Evolutionary conservation across 30 jellyfish, hydroid and myxozoan species (phyloP).

Genomic region (Catostylus mosaicus): DNA sequence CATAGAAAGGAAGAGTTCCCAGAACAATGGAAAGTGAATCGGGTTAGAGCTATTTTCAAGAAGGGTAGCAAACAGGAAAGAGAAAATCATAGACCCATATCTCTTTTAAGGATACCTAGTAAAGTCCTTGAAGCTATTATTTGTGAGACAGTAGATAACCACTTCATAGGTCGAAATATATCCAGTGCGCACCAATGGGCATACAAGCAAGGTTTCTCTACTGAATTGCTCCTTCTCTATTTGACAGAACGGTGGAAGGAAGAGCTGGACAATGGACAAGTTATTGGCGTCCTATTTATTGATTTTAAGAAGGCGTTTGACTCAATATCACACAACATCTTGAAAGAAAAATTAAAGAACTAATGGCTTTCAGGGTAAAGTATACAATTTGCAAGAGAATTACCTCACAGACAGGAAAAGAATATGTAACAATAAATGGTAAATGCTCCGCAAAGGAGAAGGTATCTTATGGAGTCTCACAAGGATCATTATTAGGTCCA

Average conservation of each 20-base stretch:
- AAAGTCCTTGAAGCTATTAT: conserved; percentile 42
- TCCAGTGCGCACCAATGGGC: conserved; percentile 43
- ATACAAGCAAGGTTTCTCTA: conserved; percentile 25
- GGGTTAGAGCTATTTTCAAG: conserved; percentile 44
- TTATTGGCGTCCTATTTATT: conserved; percentile 25
- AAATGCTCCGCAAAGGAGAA: conserved; percentile 7
- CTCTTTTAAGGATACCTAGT: conserved; percentile 51
- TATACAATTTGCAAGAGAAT: conserved; percentile 8
- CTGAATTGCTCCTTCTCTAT: conserved; percentile 8
- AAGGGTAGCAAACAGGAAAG: conserved; percentile 8
- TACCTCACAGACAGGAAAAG: conserved; percentile 37
- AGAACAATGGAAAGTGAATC: conserved; percentile 30
- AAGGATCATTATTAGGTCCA: conserved; percentile 51
- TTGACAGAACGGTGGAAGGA: conserved; percentile 11
- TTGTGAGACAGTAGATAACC: conserved; percentile 44
- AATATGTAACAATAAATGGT: conserved; percentile 34
- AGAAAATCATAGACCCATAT: conserved; percentile 40
- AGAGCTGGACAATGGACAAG: neutral
- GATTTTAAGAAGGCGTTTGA: conserved; percentile 32
- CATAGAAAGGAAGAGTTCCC: conserved; percentile 26
- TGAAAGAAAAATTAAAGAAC: conserved; percentile 18
- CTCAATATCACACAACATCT: conserved; percentile 25
- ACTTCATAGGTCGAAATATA: conserved; percentile 21
- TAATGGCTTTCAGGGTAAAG: conserved; percentile 12
- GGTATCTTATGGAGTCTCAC: conserved; percentile 45